Evolutionary conservation across 1,140 invertebrate species (phyloP).

Genomic region (Berghia stephanieae): DNA sequence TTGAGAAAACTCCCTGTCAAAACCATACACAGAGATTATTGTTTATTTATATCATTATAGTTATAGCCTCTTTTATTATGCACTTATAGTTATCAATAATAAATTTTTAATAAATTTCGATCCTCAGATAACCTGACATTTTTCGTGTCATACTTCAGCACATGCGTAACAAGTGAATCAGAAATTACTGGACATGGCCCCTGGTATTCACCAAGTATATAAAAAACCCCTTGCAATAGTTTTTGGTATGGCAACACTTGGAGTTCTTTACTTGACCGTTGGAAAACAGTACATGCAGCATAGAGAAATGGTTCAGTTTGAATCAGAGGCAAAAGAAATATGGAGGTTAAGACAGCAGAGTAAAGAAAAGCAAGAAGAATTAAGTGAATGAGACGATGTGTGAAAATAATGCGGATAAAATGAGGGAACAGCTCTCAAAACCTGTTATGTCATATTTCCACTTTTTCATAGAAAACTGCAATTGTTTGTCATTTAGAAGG

Average conservation of each 20-base stretch:
- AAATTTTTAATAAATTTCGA: no score
- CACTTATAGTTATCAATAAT: not conserved
- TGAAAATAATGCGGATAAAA: no score
- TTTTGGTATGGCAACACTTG: not conserved
- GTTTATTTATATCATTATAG: not conserved
- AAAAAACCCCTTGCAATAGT: not conserved
- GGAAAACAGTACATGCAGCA: conserved; percentile 1
- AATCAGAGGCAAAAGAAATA: not conserved
- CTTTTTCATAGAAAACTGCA: no score
- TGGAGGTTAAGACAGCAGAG: conserved; percentile 13
- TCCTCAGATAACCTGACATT: no score
- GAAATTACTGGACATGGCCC: no score
- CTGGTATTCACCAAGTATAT: not conserved
- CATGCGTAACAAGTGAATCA: no score
- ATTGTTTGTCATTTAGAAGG: no score
- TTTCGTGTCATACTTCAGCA: no score
- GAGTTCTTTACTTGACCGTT: not conserved
- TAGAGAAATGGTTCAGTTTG: conserved; percentile 5
- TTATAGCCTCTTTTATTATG: not conserved
- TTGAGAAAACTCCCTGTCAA: no score
- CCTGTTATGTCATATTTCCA: no score
- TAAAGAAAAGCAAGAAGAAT: not conserved
- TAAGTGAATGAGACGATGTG: not conserved
- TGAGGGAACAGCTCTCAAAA: no score
- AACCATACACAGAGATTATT: no score